phyloP scores from a whole-genome alignment of 2,113 vertebrate species.

The Cheirogaleus medius region DNA sequence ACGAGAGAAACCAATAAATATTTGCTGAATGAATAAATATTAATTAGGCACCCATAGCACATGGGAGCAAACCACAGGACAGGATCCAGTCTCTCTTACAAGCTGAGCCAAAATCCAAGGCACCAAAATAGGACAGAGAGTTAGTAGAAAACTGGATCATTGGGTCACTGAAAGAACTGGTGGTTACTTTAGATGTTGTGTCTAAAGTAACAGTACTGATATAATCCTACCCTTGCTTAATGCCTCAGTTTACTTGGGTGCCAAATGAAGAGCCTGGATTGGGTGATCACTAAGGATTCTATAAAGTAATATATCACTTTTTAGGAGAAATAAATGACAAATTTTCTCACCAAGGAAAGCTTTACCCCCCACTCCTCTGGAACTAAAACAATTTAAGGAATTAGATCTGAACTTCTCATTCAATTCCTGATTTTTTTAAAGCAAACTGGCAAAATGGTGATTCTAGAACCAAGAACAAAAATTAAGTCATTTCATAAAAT shows the following conservation, averaged over 20 bases:
- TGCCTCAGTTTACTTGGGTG: not conserved
- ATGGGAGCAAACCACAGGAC: not conserved
- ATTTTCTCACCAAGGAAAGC: not conserved
- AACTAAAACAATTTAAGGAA: constrained; percentile 18
- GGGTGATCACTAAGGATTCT: not conserved
- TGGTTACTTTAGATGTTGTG: not conserved
- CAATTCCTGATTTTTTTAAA: not conserved
- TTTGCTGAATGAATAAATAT: not conserved
- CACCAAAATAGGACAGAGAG: not conserved
- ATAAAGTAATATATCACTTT: not conserved
- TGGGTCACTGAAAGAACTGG: not conserved
- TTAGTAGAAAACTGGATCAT: not conserved
- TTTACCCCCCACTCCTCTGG: not conserved
- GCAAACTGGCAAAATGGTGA: constrained; percentile 42
- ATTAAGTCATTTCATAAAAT: constrained; percentile 61
- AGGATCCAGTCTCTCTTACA: not conserved
- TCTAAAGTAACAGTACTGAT: not conserved
- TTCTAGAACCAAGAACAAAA: constrained; percentile 59
- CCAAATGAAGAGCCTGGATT: not conserved
- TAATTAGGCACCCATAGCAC: not conserved
- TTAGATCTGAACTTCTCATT: constrained; percentile 27
- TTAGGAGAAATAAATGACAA: not conserved
- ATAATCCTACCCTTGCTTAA: not conserved
- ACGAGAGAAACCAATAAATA: not conserved
- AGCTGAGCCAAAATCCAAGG: not conserved